Evolutionary conservation across 2,113 vertebrate species (phyloP), one percentile per base, ranked within the genome.

Genomic region (Prolemur simus): DNA sequence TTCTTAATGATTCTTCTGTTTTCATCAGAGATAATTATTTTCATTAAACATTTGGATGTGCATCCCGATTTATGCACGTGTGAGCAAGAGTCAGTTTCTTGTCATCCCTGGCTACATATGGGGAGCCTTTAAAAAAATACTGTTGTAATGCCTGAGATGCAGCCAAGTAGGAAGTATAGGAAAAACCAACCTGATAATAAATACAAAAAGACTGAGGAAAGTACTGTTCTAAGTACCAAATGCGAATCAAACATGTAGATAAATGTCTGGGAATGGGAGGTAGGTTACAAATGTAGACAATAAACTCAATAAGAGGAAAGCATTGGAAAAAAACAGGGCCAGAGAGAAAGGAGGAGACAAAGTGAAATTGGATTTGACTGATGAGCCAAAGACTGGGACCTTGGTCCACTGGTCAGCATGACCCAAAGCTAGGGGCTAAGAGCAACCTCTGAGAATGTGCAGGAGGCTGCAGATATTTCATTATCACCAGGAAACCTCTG

Each of bases 1-100:
- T 66, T 73, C 54, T 73, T 71, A 92, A 60, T 60, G 13, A 25
- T 69, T 92, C 39, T 63, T 73, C 20, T 34, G 17, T 54, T 96
- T 88, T 49, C n/a, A 76, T 83, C 39, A 88, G 39, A 37, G 56
- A 64, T 88, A 76, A 83, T 66, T 83, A 74, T 92, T 88, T 95
- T 77, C 58, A 49, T 58, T 49, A 78, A 96, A 84, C 17, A 78
- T 18, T 93, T 54, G 17, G 23, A 47, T 64, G 23, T 86, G n/a
- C 54, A 18, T 66, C 76, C 39, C 8, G 81, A 81, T 39, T 25
- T 64, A 71, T 54, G 74, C 42, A 76, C 20, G 25, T 37, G 6
- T 60, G n/a, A 71, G 63, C 23, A 69, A 83, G 17, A 17, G 52
- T 37, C 58, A n/a, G 6, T 91, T 74, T 80, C 29, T 12, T 91